Percentiles rank a stretch among this genome's conserved stretches.
These are phyloP conservation scores for Tapera naevia DNA, from an alignment of 2,797 vertebrate genomes.

Conservation along the genomic window DNA sequence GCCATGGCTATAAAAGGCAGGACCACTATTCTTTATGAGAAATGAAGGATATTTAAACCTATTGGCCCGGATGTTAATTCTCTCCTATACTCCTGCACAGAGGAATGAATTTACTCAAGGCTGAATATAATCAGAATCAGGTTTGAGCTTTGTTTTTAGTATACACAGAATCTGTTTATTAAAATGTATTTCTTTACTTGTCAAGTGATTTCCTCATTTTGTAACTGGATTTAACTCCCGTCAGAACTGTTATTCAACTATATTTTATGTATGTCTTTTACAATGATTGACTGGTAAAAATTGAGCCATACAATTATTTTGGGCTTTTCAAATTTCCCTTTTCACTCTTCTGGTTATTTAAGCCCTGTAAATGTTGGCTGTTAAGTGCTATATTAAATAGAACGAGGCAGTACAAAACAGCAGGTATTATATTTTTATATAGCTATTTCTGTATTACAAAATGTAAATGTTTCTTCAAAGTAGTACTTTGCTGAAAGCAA, in stretches of 20 bases:
- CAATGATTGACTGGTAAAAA: neutral
- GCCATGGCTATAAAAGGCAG: neutral
- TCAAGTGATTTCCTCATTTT: neutral
- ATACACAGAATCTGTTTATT: neutral
- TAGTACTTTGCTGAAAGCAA: neutral
- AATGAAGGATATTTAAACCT: neutral
- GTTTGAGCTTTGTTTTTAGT: neutral
- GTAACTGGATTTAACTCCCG: neutral
- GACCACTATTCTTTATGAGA: neutral
- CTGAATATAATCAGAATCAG: neutral
- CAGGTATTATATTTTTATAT: neutral
- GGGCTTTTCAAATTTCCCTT: neutral
- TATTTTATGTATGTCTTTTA: neutral
- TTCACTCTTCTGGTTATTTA: neutral
- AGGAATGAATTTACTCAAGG: rapidly evolving
- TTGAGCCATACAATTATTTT: neutral
- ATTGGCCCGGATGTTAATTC: neutral
- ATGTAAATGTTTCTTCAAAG: neutral
- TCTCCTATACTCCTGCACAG: neutral
- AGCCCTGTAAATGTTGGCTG: neutral
- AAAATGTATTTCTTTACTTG: neutral
- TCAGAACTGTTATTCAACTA: neutral
- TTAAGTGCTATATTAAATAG: neutral
- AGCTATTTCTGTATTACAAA: neutral
- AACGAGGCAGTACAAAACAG: neutral